Evolutionary conservation across 2,888 invertebrate species (phyloP).

Genomic region (Limnephilus lunatus): DNA sequence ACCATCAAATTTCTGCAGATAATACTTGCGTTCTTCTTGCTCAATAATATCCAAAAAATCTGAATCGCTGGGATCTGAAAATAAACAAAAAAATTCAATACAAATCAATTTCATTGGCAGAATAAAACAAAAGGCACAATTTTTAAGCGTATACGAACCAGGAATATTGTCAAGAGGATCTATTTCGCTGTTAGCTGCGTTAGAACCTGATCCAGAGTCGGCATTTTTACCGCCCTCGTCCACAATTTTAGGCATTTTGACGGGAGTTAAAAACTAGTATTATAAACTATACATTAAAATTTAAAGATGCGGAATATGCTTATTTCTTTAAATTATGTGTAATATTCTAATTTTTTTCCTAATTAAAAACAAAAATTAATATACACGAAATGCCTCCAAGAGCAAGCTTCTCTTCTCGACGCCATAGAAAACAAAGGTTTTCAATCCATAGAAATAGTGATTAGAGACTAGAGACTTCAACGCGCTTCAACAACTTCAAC

Average conservation of each 20-base stretch:
- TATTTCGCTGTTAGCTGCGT: constrained; percentile 44
- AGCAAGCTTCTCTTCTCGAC: constrained; percentile 19
- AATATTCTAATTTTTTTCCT: background rate
- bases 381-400: constrained; percentile 1
- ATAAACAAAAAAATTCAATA: constrained; percentile 3
- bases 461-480: background rate
- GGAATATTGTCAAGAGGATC: constrained; percentile 55
- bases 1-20: constrained; percentile 76
- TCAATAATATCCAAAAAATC: constrained; percentile 78
- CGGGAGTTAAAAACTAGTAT: constrained; percentile 25
- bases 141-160: constrained; percentile 42
- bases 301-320: background rate
- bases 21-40: constrained; percentile 77
- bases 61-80: constrained; percentile 73
- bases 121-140: constrained; percentile 29
- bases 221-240: constrained; percentile 64
- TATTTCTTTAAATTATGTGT: background rate
- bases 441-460: background rate
- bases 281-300: constrained; percentile 31
- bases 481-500: background rate
- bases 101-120: constrained; percentile 2
- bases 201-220: constrained; percentile 54
- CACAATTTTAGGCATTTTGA: constrained; percentile 55
- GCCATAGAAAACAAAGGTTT: constrained; percentile 33
- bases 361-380: constrained; percentile 30